These are phyloP conservation scores for Sebastes steindachneri DNA, from an alignment of 2,797 vertebrate species.

Conservation along the genomic window DNA sequence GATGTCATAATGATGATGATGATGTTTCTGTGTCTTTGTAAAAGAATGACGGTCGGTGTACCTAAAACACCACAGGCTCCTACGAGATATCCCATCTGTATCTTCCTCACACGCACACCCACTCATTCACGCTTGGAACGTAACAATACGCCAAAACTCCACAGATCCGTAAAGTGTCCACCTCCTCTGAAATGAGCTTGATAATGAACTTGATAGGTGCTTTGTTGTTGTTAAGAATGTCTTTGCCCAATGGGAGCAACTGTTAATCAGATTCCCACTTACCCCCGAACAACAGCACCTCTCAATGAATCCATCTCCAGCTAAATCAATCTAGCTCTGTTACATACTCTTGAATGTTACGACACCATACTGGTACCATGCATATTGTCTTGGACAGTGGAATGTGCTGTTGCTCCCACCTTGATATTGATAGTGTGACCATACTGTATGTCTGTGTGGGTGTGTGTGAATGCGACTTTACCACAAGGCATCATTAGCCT, in stretches of 20 bases:
- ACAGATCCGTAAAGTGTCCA: conserved; percentile 51
- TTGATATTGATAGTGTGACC: conserved; percentile 69
- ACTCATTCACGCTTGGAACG: conserved; percentile 64
- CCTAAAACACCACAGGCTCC: conserved; percentile 52
- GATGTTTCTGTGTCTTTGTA: conserved; percentile 76
- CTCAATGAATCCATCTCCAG: conserved; percentile 38
- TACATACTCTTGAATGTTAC: conserved; percentile 71
- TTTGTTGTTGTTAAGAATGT: conserved; percentile 72
- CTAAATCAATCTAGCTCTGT: conserved; percentile 49
- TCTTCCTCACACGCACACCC: conserved; percentile 60
- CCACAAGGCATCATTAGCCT: conserved; percentile 64
- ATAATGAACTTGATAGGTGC: conserved; percentile 61
- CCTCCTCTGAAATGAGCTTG: conserved; percentile 55
- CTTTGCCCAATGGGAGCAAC: conserved; percentile 59
- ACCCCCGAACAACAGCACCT: conserved; percentile 20
- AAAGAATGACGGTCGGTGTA: conserved; percentile 69
- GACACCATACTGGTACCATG: conserved; percentile 62
- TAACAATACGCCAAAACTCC: conserved; percentile 44
- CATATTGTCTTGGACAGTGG: conserved; percentile 73
- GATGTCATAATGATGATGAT: conserved; percentile 68
- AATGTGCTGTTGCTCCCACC: conserved; percentile 77
- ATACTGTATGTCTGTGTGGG: conserved; percentile 65
- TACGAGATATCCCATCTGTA: conserved; percentile 57
- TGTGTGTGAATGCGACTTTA: conserved; percentile 70
- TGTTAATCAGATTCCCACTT: conserved; percentile 57